Conservation (phyloP, 2,113 vertebrate genomes). For the Notarius lentiginosus region DNA sequence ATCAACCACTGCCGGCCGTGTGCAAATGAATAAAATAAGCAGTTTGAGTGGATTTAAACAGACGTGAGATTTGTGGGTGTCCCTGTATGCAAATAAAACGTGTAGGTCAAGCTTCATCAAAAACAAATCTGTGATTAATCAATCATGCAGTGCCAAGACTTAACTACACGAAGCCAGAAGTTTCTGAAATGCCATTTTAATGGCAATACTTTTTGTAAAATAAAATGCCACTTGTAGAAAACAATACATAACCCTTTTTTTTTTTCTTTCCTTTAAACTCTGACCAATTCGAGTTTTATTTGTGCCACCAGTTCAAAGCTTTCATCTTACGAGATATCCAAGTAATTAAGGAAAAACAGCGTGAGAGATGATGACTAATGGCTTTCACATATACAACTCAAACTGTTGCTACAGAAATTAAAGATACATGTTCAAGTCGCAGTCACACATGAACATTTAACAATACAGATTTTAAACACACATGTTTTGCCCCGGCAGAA, state of each 20-base stretch:
- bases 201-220: neutral
- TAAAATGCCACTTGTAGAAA: neutral
- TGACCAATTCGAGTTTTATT: neutral
- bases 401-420: slow-evolving; percentile 32
- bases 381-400: neutral
- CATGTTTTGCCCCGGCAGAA: slow-evolving; percentile 33
- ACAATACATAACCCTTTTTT: neutral
- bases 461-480: slow-evolving; percentile 65
- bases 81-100: no score
- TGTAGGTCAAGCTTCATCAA: no score
- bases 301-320: neutral
- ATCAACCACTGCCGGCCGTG: neutral
- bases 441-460: slow-evolving; percentile 52
- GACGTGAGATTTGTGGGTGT: no score
- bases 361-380: neutral
- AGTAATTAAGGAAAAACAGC: neutral
- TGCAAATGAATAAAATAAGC: no score
- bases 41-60: no score
- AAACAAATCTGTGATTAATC: no score
- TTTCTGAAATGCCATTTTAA: neutral
- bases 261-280: neutral
- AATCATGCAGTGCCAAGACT: no score
- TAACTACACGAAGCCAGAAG: no score
- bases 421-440: neutral
- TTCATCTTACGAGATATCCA: neutral